A percentile compares a stretch with the other conserved stretches of the same genome.
Conservation (phyloP, 2,888 invertebrate species). For the Metellina segmentata region DNA sequence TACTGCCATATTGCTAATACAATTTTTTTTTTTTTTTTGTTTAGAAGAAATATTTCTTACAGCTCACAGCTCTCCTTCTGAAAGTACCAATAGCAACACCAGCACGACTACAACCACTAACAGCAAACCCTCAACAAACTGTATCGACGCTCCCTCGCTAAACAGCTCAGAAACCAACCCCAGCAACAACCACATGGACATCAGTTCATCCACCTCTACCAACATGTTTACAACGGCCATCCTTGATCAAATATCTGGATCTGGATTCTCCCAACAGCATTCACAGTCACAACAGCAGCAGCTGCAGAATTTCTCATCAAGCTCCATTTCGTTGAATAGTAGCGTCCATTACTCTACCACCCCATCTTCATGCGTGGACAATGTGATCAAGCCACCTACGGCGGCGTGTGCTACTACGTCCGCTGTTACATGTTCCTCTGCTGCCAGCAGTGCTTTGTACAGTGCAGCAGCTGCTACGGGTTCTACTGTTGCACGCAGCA, state of each 20-base stretch:
- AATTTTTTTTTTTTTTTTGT: not conserved
- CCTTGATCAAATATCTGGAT: constrained; percentile 72
- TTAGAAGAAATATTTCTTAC: constrained; percentile 39
- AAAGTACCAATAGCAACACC: constrained; percentile 72
- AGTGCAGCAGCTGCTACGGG: constrained; percentile 74
- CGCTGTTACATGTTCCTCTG: constrained; percentile 37
- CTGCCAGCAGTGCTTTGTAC: constrained; percentile 54
- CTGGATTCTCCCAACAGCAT: constrained; percentile 62
- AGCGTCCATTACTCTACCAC: constrained; percentile 65
- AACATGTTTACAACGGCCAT: constrained; percentile 72
- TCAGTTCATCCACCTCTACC: constrained; percentile 39
- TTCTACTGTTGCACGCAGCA: constrained; percentile 31
- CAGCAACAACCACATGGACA: constrained; percentile 72
- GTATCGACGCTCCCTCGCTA: constrained; percentile 60
- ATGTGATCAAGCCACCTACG: constrained; percentile 70
- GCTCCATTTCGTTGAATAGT: constrained; percentile 66
- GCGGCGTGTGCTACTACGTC: constrained; percentile 39
- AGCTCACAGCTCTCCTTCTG: constrained; percentile 61
- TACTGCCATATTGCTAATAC: too few species aligned
- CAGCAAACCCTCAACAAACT: constrained; percentile 66
- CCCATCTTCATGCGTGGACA: constrained; percentile 71
- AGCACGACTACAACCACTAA: constrained; percentile 77
- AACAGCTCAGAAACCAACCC: constrained; percentile 77
- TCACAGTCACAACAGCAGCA: constrained; percentile 53
- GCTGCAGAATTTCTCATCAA: constrained; percentile 59